A percentile compares a stretch with the other conserved stretches of the same genome.
Conservation (phyloP, 1,140 invertebrate species). For the Drosophila parvula region DNA sequence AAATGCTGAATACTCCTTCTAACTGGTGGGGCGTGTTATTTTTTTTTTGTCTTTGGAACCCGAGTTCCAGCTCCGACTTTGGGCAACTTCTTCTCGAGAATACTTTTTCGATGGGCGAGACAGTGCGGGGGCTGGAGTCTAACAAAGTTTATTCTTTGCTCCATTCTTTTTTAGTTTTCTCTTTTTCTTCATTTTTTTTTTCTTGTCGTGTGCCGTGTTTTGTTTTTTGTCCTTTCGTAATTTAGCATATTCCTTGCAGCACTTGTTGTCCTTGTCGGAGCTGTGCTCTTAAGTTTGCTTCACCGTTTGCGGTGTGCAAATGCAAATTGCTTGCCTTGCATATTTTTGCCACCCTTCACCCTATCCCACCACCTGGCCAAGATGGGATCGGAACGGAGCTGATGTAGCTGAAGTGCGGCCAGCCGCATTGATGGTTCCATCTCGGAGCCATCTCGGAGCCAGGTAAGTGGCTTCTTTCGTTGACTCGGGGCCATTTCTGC, state of each 20-base stretch:
- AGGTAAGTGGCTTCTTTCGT: constrained; percentile 55
- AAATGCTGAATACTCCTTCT: neutral
- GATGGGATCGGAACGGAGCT: constrained; percentile 41
- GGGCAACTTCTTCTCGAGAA: constrained; percentile 75
- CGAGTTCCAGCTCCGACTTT: constrained; percentile 57
- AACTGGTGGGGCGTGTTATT: neutral
- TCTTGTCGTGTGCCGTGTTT: constrained; percentile 38
- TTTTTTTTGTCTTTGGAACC: constrained; percentile 48
- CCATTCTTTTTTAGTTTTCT: constrained; percentile 22
- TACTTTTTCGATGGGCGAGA: constrained; percentile 49
- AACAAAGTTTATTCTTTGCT: constrained; percentile 48
- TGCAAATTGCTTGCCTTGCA: constrained; percentile 80
- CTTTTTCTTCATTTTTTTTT: constrained; percentile 9
- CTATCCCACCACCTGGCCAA: neutral
- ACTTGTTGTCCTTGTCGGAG: constrained; percentile 66
- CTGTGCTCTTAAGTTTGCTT: constrained; percentile 70
- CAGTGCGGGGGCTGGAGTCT: neutral
- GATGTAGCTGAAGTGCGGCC: constrained; percentile 65
- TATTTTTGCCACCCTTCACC: constrained; percentile 29
- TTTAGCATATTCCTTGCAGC: constrained; percentile 78
- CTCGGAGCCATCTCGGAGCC: constrained; percentile 38
- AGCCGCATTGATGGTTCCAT: constrained; percentile 71
- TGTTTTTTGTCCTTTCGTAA: constrained; percentile 76
- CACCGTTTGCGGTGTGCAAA: constrained; percentile 80
- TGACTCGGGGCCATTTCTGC: constrained; percentile 25